phyloP scores from a whole-genome alignment of 2,888 invertebrate species.

The Sylvicola cinctus region DNA sequence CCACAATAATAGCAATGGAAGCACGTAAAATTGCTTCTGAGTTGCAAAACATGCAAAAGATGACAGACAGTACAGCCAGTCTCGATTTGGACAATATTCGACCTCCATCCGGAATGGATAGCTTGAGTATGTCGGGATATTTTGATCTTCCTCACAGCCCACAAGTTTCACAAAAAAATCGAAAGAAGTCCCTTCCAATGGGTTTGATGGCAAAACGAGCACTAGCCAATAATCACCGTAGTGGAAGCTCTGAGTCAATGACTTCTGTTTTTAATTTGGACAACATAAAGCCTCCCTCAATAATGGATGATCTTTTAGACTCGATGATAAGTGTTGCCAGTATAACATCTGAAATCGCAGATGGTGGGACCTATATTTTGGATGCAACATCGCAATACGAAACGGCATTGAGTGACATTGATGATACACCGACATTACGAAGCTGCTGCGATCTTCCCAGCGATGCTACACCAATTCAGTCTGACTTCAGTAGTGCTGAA shows the following conservation, averaged over 20 bases:
- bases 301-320: slow-evolving; percentile 53
- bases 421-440: slow-evolving; percentile 33
- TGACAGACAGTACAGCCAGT: slow-evolving; percentile 40
- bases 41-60: slow-evolving; percentile 15
- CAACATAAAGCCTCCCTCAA: slow-evolving; percentile 63
- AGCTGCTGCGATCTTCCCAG: slow-evolving; percentile 33
- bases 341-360: slow-evolving; percentile 58
- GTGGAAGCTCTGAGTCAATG: slow-evolving; percentile 41
- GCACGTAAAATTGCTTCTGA: slow-evolving; percentile 45
- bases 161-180: slow-evolving; percentile 17
- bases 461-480: slow-evolving; percentile 42
- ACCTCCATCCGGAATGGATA: slow-evolving; percentile 60
- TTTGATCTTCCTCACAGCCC: slow-evolving; percentile 23
- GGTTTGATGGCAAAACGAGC: slow-evolving; percentile 52
- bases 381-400: slow-evolving; percentile 26
- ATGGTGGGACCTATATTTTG: slow-evolving; percentile 22
- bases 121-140: slow-evolving; percentile 32
- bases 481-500: slow-evolving; percentile 52
- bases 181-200: slow-evolving; percentile 48
- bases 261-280: slow-evolving; percentile 45
- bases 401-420: slow-evolving; percentile 35
- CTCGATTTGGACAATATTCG: slow-evolving; percentile 52
- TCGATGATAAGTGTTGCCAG: slow-evolving; percentile 73
- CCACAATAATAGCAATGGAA: slow-evolving; percentile 51
- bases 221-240: slow-evolving; percentile 30